Evolutionary conservation across 92 coral and sea anemone genomes (phyloP), one percentile per base, ranked within the genome.

Genomic region (Ricordea florida): DNA sequence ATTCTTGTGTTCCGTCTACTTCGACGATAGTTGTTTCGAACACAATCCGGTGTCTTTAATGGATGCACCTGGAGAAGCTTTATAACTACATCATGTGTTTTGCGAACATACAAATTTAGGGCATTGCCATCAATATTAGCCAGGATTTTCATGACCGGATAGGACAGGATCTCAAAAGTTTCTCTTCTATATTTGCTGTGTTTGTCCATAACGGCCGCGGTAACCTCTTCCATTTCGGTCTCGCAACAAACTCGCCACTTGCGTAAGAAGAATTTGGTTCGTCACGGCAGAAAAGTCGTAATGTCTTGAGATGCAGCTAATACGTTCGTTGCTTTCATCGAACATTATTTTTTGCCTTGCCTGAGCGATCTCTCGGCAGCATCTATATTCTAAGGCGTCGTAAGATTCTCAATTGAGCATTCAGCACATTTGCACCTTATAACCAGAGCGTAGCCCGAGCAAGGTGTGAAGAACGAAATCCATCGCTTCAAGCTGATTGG

Each of bases 161-260:
- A n/a, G n/a, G n/a, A n/a, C n/a, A n/a, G n/a, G n/a, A n/a, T n/a
- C n/a, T n/a, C n/a, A n/a, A n/a, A n/a, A n/a, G n/a, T n/a, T n/a
- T n/a, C n/a, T n/a, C n/a, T n/a, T n/a, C n/a, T n/a, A n/a, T n/a
- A n/a, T n/a, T n/a, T n/a, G n/a, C n/a, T n/a, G n/a, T n/a, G 84
- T 66, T 60, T 79, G 76, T 27, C 85, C 85, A 67, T 47, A 51
- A 66, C 48, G 64, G 24, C 67, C 76, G 43, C 81, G 76, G 59
- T 78, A 78, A 28, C 66, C 41, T 57, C 50, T 66, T 31, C 78
- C 85, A 30, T 64, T 79, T 57, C 57, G 49, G 45, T 79, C 85
- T 51, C 74, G 52, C 14, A 78, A 53, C 62, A 78, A 24, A 29
- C 76, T 76, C 44, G 68, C 84, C 30, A 66, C 84, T 37, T 78